These are phyloP conservation scores for Coregonus sp. DNA, from an alignment of 2,797 vertebrate species.

Conservation along the genomic window DNA sequence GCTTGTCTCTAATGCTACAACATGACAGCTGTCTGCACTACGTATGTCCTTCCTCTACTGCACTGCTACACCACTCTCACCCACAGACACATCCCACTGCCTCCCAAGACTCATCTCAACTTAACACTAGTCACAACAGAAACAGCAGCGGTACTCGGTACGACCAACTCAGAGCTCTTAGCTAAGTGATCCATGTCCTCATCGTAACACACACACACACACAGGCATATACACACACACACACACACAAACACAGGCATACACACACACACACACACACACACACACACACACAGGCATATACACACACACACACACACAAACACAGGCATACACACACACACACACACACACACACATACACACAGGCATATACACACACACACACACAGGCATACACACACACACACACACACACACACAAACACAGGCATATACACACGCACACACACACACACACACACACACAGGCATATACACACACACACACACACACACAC, in stretches of 20 bases:
- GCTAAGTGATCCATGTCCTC: neutral
- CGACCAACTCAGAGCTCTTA: neutral
- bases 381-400: neutral
- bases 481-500: too few relatives aligned
- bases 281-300: too few relatives aligned
- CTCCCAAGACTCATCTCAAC: neutral
- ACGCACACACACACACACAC: too few relatives aligned
- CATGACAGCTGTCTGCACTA: slow-evolving; percentile 61
- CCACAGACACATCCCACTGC: too few relatives aligned
- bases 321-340: too few relatives aligned
- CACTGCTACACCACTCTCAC: slow-evolving; percentile 22
- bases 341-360: too few relatives aligned
- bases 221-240: neutral
- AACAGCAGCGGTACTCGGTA: neutral
- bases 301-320: too few relatives aligned
- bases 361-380: neutral
- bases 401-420: too few relatives aligned
- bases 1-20: slow-evolving; percentile 52
- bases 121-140: neutral
- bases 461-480: too few relatives aligned
- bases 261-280: too few relatives aligned
- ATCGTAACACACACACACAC: neutral
- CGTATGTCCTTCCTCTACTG: slow-evolving; percentile 46
- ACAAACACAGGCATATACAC: too few relatives aligned
- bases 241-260: neutral